phyloP scores from a whole-genome alignment of 2,888 invertebrate species.

The Lydus trimaculatus region DNA sequence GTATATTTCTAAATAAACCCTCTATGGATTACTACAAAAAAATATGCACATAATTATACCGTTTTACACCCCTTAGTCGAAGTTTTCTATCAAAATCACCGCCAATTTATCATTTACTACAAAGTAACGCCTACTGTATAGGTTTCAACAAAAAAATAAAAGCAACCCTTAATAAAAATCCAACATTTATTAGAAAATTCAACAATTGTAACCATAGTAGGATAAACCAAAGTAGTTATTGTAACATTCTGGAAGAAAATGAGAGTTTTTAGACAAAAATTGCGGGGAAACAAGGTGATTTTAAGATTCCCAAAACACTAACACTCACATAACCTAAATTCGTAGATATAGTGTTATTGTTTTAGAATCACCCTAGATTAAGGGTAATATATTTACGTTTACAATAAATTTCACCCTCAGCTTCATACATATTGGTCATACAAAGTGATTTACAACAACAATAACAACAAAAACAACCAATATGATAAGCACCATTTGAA shows the following conservation, averaged over 20 bases:
- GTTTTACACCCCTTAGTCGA: constrained; percentile 32
- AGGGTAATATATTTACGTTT: constrained; percentile 56
- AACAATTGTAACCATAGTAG: constrained; percentile 60
- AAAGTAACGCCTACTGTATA: constrained; percentile 15
- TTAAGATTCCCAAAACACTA: too few relatives aligned
- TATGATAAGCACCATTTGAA: constrained; percentile 61
- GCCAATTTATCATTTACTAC: constrained; percentile 23
- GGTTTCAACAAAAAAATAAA: constrained; percentile 10
- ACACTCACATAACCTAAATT: too few relatives aligned
- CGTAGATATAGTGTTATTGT: background rate
- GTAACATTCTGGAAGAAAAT: constrained; percentile 60
- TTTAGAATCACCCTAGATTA: constrained; percentile 2
- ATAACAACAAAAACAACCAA: constrained; percentile 63
- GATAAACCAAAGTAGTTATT: constrained; percentile 61
- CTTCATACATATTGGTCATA: constrained; percentile 61
- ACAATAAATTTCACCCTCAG: constrained; percentile 64
- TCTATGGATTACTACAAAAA: constrained; percentile 25
- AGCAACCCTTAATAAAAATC: constrained; percentile 22
- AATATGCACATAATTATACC: constrained; percentile 44
- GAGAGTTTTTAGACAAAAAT: too few relatives aligned
- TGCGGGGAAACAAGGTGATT: too few relatives aligned
- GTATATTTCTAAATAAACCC: too few relatives aligned
- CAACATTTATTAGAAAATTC: constrained; percentile 32
- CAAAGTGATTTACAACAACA: constrained; percentile 63
- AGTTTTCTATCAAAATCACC: constrained; percentile 17